A percentile compares a stretch with the other conserved stretches of the same genome.
phyloP scores from a whole-genome alignment of 2,797 vertebrate genomes.

The Pteropus rufus region DNA sequence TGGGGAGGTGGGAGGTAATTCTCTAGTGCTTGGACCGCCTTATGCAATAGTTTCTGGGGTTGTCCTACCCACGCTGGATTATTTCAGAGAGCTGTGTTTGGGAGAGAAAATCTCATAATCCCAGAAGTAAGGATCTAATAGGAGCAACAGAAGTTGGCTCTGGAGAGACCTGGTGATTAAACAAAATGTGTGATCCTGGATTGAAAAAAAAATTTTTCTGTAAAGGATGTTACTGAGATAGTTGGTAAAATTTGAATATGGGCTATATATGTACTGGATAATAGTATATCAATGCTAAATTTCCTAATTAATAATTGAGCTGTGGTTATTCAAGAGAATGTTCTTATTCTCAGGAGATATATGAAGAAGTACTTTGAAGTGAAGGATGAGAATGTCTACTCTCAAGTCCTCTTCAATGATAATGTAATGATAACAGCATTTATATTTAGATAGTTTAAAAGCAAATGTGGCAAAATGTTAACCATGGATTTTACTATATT shows the following conservation, averaged over 20 bases:
- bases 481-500: not conserved
- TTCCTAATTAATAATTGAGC: not conserved
- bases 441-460: not conserved
- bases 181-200: not conserved
- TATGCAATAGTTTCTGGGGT: not conserved
- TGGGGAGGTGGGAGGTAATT: not conserved
- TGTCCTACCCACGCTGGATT: not conserved
- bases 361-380: not conserved
- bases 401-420: not conserved
- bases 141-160: not conserved
- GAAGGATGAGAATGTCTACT: not conserved
- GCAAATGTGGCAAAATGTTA: constrained; percentile 8
- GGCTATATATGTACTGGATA: not conserved
- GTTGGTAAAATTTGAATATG: constrained; percentile 3
- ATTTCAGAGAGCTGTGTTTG: not conserved
- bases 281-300: not conserved
- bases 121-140: not conserved
- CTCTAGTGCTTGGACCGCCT: not conserved
- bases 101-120: not conserved
- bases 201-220: not conserved
- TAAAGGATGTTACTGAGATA: not conserved
- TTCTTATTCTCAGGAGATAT: not conserved
- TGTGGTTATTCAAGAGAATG: not conserved
- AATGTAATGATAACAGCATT: not conserved
- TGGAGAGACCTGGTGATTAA: not conserved